A percentile compares a stretch with the other conserved stretches of the same genome.
Conservation (phyloP, 2,888 invertebrate genomes). For the Alcis repandata region DNA sequence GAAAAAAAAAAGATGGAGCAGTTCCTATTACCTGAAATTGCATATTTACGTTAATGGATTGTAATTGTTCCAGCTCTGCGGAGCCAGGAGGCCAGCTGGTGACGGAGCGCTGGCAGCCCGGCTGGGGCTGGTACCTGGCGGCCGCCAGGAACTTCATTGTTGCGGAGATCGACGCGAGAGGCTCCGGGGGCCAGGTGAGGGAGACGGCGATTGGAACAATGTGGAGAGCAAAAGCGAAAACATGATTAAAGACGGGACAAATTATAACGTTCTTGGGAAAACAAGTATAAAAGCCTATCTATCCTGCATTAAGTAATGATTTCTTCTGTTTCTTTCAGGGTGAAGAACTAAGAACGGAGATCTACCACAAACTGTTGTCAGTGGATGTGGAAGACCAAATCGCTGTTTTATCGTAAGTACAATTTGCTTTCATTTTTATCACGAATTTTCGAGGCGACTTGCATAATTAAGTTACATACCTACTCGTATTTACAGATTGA, state of each 20-base stretch:
- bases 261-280: not conserved
- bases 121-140: constrained; percentile 95
- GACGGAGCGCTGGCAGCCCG: constrained; percentile 92
- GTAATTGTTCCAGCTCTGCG: constrained; percentile 62
- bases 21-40: not conserved
- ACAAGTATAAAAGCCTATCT: no score
- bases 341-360: constrained; percentile 89
- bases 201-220: not conserved
- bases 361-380: constrained; percentile 91
- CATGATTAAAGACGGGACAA: no score
- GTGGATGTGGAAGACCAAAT: constrained; percentile 93
- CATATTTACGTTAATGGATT: not conserved
- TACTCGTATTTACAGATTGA: no score
- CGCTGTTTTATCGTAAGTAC: constrained; percentile 87
- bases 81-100: constrained; percentile 94
- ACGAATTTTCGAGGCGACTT: not conserved
- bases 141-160: constrained; percentile 94
- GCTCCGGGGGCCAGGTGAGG: constrained; percentile 89
- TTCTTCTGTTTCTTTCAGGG: constrained; percentile 85
- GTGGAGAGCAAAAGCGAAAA: no score
- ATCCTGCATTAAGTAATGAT: no score
- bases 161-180: constrained; percentile 95
- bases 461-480: not conserved
- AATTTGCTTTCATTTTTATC: not conserved
- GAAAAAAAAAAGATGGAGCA: no score